Percentiles rank a stretch among this genome's conserved stretches.
Evolutionary conservation across 2,113 vertebrate genomes (phyloP).

Genomic region (Panthera uncia): DNA sequence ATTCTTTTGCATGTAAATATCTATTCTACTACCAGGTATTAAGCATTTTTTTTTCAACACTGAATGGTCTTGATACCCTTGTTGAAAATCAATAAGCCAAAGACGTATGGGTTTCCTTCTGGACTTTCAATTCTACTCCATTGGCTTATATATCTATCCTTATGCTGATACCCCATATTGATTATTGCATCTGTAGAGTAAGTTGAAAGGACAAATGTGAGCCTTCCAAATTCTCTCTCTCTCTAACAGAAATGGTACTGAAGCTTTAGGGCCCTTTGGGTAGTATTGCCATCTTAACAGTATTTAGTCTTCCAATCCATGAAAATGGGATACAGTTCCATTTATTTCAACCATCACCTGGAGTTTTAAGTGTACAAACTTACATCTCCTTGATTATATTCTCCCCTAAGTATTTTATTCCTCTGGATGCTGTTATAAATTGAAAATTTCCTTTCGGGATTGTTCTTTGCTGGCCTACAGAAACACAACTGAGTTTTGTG

Average conservation of each 20-base stretch:
- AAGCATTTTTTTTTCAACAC: background rate
- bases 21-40: background rate
- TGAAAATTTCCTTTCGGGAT: background rate
- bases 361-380: background rate
- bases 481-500: background rate
- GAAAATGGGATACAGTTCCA: background rate
- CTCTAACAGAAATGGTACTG: background rate
- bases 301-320: background rate
- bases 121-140: background rate
- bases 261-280: background rate
- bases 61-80: background rate
- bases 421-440: background rate
- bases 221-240: background rate
- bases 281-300: background rate
- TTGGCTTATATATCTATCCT: background rate
- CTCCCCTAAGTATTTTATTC: background rate
- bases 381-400: background rate
- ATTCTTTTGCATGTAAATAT: background rate
- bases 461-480: background rate
- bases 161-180: background rate
- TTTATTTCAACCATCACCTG: background rate
- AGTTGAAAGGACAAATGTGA: background rate
- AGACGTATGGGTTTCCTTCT: background rate
- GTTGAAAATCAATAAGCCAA: background rate
- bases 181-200: background rate